A percentile compares a stretch with the other conserved stretches of the same genome.
Conservation (phyloP, 2,113 vertebrate species). For the Pholis gunnellus region DNA sequence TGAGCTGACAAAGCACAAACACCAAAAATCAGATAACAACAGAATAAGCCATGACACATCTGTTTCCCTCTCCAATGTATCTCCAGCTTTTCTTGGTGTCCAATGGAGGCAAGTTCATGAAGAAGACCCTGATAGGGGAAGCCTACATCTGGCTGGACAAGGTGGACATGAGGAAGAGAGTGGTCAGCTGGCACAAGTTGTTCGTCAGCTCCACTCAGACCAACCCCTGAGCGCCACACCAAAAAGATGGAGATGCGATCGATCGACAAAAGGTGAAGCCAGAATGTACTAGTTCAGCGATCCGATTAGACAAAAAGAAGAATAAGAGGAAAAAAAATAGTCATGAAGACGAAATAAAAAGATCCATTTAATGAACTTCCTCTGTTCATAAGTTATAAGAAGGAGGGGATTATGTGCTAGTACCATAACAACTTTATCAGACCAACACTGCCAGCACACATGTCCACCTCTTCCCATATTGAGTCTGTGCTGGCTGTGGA, state of each 20-base stretch:
- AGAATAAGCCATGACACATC: background rate
- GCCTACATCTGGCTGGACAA: constrained; percentile 99
- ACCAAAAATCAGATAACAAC: background rate
- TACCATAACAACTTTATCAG: constrained; percentile 55
- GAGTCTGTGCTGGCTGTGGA: constrained; percentile 33
- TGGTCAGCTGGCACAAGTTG: constrained; percentile 99
- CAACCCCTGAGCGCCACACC: constrained; percentile 78
- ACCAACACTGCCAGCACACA: constrained; percentile 77
- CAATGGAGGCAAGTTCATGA: constrained; percentile 99
- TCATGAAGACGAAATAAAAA: constrained; percentile 1
- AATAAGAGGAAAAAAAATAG: background rate
- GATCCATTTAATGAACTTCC: constrained; percentile 32
- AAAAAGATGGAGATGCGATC: background rate
- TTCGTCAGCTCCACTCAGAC: constrained; percentile 91
- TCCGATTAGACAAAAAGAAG: background rate
- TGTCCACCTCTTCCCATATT: constrained; percentile 40
- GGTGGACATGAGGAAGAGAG: constrained; percentile 98
- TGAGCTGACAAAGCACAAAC: background rate
- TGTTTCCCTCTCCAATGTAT: background rate
- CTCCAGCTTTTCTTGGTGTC: constrained; percentile 95
- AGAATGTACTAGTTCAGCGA: constrained; percentile 19
- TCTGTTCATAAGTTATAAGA: constrained; percentile 22
- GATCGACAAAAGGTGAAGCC: constrained; percentile 31
- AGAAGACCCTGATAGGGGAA: constrained; percentile 98
- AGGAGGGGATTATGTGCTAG: constrained; percentile 18